Conservation (phyloP, 1,140 invertebrate species). For the Drosophila santomea region DNA sequence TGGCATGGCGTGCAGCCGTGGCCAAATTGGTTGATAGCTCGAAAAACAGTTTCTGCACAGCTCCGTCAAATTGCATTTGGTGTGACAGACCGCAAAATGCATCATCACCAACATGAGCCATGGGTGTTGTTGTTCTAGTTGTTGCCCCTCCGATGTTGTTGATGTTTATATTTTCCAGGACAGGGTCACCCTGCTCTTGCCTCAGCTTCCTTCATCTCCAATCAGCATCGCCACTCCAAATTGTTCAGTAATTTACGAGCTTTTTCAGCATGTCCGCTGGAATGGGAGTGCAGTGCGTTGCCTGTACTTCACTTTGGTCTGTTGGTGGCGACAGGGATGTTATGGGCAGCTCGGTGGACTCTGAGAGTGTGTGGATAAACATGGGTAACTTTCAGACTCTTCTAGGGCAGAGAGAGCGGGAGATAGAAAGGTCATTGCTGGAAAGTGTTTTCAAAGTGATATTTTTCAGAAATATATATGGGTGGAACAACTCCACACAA, state of each 20-base stretch:
- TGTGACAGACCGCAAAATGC: slow-evolving; percentile 85
- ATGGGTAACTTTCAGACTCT: slow-evolving; percentile 21
- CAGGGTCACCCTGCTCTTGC: neutral
- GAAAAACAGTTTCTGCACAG: slow-evolving; percentile 84
- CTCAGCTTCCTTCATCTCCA: slow-evolving; percentile 19
- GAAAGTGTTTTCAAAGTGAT: slow-evolving; percentile 59
- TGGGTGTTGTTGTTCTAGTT: slow-evolving; percentile 71
- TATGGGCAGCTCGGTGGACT: slow-evolving; percentile 2
- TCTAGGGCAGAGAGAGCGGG: neutral
- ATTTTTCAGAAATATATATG: slow-evolving; percentile 35
- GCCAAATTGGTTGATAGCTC: slow-evolving; percentile 84
- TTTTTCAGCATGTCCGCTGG: slow-evolving; percentile 65
- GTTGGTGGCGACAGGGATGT: slow-evolving; percentile 26
- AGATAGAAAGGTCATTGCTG: slow-evolving; percentile 46
- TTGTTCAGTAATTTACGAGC: slow-evolving; percentile 81
- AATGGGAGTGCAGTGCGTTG: slow-evolving; percentile 71
- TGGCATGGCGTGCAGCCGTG: slow-evolving; percentile 71
- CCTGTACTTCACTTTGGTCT: slow-evolving; percentile 59
- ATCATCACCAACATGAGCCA: slow-evolving; percentile 85
- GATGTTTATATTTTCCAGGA: slow-evolving; percentile 82
- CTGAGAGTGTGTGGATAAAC: slow-evolving; percentile 43
- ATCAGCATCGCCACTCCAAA: slow-evolving; percentile 43
- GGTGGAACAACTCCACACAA: too few species aligned
- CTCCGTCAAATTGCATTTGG: slow-evolving; percentile 84
- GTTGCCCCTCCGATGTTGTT: slow-evolving; percentile 49